Base-by-base conservation (phyloP, 2,888 invertebrate genomes). In the Pharmacophagus antenor region DNA sequence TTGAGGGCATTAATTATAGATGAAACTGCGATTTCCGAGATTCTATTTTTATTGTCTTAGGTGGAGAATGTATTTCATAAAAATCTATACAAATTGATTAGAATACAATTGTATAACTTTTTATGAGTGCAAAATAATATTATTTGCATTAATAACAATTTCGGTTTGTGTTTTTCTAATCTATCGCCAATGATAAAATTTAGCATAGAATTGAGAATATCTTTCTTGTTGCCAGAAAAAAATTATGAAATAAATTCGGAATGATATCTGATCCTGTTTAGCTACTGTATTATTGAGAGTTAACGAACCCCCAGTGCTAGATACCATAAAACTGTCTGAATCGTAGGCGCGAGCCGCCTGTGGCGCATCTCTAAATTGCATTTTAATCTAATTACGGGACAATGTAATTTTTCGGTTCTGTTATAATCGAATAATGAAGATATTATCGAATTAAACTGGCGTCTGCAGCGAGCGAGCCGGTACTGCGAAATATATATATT, bases 351-450 rank as follows among this genome's bases (percentile, higher is more conserved):
- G 80, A 79, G 86, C 80, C 84, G 77, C 85, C 84, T 75, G 85
- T 72, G 82, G 85, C 83, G 85, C 85, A 82, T 83, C 82, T 82
- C 89, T 82, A 84, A 89, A 90, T 90, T 90, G 88, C 88, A 84
- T 86, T 90, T 89, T 90, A 89, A 90, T 87, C 85, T 85, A 88
- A 90, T 90, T 89, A 89, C 72, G 63, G 72, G 77, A 83, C 82
- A 83, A 89, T 89, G 88, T 89, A 89, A 90, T 89, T 90, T 90
- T 89, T 89, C 88, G 88, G 85, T 87, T 80, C 87, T 72, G 71
- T 77, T 77, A 76, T 90, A 90, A 90, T 89, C 84, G 83, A 84
- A 90, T 89, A 85, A 87, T 73, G 73, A 69, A 73, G 73, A 80
- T 80, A 80, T 89, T 89, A 90, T 89, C 82, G 76, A 85, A 88